These are phyloP conservation scores for Epinephelus moara DNA, from an alignment of 2,113 vertebrate genomes.

Conservation along the genomic window DNA sequence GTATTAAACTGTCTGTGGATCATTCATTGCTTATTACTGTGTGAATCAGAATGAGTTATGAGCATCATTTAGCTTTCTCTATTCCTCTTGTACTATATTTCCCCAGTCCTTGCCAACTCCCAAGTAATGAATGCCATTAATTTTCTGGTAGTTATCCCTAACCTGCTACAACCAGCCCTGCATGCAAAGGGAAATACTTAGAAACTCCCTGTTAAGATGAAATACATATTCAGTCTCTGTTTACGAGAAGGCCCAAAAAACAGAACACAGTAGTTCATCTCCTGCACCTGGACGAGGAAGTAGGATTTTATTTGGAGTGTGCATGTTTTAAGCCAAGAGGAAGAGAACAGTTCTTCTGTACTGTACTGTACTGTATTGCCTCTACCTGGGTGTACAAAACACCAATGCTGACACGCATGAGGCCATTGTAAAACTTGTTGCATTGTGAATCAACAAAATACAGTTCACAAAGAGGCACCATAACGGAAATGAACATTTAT, in stretches of 20 bases:
- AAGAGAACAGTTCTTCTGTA: conserved; percentile 13
- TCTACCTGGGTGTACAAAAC: background rate
- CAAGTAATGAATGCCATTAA: background rate
- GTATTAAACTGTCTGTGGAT: background rate
- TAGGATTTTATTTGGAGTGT: background rate
- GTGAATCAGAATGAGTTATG: conserved; percentile 14
- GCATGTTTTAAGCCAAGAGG: conserved; percentile 17
- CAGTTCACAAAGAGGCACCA: background rate
- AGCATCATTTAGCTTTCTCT: conserved; percentile 2
- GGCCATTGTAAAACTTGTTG: background rate
- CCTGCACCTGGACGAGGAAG: conserved; percentile 14
- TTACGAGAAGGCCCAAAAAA: background rate
- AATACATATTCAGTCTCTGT: background rate
- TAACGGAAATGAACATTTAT: background rate
- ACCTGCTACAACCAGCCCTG: background rate
- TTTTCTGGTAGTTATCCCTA: background rate
- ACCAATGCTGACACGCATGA: background rate
- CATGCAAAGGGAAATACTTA: background rate
- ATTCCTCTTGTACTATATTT: background rate
- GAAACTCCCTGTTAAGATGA: background rate
- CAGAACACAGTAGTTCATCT: background rate
- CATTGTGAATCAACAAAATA: background rate
- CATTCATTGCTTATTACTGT: conserved; percentile 8
- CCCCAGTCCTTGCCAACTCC: background rate
- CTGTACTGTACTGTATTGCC: background rate